Evolutionary conservation across 2,797 vertebrate species (phyloP), one percentile per base, ranked within the genome.

Genomic region (Pseudochirops corinnae): DNA sequence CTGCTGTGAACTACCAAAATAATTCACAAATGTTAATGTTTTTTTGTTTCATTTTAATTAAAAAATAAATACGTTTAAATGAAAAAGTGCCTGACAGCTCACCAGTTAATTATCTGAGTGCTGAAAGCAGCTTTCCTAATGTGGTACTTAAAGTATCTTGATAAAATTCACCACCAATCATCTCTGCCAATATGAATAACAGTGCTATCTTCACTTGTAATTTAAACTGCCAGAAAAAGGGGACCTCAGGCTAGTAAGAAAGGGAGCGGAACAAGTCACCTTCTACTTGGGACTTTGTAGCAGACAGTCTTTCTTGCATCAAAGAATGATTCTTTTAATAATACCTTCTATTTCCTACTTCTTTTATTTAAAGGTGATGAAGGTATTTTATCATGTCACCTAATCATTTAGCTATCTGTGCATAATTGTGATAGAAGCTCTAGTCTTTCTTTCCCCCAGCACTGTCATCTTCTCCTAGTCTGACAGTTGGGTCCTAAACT

Each of bases 11-110:
- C 46, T 67, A 91, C 91, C 21, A 91, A 96, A 90, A 95, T 95
- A 96, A 95, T 97, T 98, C 93, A 97, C 95, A 95, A 93, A 90
- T 94, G 94, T 93, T 97, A 96, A 96, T 94, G 96, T 96, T 97
- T 96, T 55, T 58, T 74, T 58, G 18, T 67, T 94, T 74, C 10
- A 0, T 91, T 96, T 95, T 97, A 97, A 97, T 97, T 97, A 97
- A 97, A 96, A 98, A 97, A 96, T 96, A 97, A 97, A 92, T 82
- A 93, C 92, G 91, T 95, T 60, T 91, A 92, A 94, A 90, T 96
- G 60, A 96, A 91, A 96, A 97, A 92, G 62, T 67, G 93, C 92
- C 93, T 95, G 93, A 56, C 16, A 93, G 55, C 87, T 93, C 91
- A 87, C 92, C 39, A 50, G 0, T 92, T 96, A 94, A 95, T 97